Evolutionary conservation across 2,797 vertebrate genomes (phyloP).

Genomic region (Catostomus latipinnis): DNA sequence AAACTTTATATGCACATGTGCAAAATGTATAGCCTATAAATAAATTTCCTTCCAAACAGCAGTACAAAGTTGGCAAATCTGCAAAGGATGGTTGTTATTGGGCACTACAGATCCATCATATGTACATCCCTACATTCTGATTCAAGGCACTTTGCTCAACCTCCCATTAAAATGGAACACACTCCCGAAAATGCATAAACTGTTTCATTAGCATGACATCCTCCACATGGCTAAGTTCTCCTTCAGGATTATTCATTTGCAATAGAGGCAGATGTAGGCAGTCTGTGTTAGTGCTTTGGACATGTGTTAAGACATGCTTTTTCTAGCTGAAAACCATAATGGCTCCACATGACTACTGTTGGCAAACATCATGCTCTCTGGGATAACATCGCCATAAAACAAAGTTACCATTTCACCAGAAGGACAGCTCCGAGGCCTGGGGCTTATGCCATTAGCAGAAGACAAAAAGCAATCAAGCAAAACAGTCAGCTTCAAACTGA

Average conservation of each 20-base stretch:
- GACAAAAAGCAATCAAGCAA: background rate
- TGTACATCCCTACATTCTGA: slow-evolving; percentile 5
- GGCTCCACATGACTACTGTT: slow-evolving; percentile 34
- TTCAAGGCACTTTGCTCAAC: background rate
- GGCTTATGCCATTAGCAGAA: background rate
- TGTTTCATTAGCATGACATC: slow-evolving; percentile 52
- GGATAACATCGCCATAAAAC: slow-evolving; percentile 27
- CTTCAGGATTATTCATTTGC: slow-evolving; percentile 41
- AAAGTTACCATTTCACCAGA: slow-evolving; percentile 13
- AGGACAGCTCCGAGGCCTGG: slow-evolving; percentile 7
- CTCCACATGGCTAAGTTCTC: slow-evolving; percentile 52
- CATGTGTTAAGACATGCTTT: slow-evolving; percentile 28
- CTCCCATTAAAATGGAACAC: slow-evolving; percentile 37
- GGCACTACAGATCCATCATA: slow-evolving; percentile 12
- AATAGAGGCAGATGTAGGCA: slow-evolving; percentile 51
- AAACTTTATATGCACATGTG: slow-evolving; percentile 1
- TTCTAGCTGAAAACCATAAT: slow-evolving; percentile 34
- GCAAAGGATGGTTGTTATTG: background rate
- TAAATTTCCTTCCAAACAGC: background rate
- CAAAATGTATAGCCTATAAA: slow-evolving; percentile 16
- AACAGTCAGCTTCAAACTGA: background rate
- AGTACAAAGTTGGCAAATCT: background rate
- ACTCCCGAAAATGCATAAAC: slow-evolving; percentile 35
- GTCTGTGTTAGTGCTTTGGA: slow-evolving; percentile 30
- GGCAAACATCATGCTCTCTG: slow-evolving; percentile 24